phyloP scores from a whole-genome alignment of 2,113 vertebrate species.

The Illadopsis cleaveri region DNA sequence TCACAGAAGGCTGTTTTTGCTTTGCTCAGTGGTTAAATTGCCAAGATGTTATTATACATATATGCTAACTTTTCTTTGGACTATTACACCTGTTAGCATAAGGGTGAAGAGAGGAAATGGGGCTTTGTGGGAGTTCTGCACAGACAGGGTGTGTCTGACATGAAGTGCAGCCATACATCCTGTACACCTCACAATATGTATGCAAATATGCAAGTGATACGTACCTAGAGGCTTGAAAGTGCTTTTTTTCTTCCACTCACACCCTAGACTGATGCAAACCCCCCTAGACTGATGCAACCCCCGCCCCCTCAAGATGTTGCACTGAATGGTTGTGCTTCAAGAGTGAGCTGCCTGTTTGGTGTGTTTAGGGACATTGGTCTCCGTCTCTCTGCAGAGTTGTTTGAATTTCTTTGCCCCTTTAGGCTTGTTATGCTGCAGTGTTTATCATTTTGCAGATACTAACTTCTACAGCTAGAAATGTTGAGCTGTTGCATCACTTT shows the following conservation, averaged over 20 bases:
- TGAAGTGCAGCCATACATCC: neutral
- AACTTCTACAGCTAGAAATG: neutral
- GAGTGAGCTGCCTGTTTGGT: neutral
- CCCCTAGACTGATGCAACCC: rapidly evolving
- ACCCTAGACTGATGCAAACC: rapidly evolving
- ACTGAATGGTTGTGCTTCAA: neutral
- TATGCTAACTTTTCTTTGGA: neutral
- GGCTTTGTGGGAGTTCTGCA: neutral
- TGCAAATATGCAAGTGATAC: neutral
- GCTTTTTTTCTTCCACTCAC: neutral
- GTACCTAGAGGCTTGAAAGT: neutral
- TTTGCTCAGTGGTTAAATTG: neutral
- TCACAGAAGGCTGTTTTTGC: neutral
- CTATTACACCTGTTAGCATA: neutral
- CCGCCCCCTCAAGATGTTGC: neutral
- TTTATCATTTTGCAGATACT: neutral
- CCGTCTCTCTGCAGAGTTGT: neutral
- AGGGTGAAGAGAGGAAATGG: neutral
- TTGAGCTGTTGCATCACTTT: neutral
- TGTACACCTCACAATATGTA: neutral
- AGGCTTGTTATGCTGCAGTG: neutral
- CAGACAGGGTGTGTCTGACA: neutral
- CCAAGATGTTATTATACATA: neutral
- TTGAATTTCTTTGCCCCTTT: neutral
- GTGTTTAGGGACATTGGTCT: neutral